phyloP scores from a whole-genome alignment of 2,797 vertebrate species.

The Argya squamiceps region DNA sequence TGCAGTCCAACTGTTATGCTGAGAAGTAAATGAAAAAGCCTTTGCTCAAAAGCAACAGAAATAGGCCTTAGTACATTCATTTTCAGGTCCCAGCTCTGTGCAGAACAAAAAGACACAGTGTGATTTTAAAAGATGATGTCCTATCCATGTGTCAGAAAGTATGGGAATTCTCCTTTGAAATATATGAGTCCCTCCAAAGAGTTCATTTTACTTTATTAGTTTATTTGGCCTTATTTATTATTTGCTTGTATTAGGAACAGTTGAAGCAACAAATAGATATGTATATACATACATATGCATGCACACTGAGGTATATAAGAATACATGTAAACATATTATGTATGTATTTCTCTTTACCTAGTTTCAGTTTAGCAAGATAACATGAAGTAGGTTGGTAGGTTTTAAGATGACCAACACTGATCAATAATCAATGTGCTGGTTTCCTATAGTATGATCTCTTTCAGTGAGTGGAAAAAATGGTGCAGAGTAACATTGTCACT shows the following conservation, averaged over 20 bases:
- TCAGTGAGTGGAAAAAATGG: neutral
- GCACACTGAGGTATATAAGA: neutral
- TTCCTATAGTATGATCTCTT: neutral
- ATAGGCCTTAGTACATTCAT: constrained; percentile 31
- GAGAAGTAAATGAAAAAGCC: constrained; percentile 59
- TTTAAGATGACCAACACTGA: neutral
- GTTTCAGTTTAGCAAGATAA: neutral
- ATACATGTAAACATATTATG: too few species aligned
- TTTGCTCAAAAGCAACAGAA: constrained; percentile 31
- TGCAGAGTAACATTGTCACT: neutral
- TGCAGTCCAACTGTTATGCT: constrained; percentile 57
- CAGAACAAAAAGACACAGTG: neutral
- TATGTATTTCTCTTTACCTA: neutral
- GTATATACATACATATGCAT: neutral
- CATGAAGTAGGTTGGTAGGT: neutral
- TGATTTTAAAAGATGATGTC: neutral
- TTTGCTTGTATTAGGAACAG: neutral
- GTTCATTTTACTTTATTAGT: neutral
- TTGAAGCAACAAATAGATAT: neutral
- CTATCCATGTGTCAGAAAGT: neutral
- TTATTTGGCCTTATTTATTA: neutral
- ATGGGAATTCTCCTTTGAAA: neutral
- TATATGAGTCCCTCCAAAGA: neutral
- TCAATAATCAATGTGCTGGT: neutral
- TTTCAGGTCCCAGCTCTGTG: constrained; percentile 8